Evolutionary conservation across 1,140 invertebrate genomes (phyloP), one percentile per base, ranked within the genome.

Genomic region (Brachionus asplanchnoidis): DNA sequence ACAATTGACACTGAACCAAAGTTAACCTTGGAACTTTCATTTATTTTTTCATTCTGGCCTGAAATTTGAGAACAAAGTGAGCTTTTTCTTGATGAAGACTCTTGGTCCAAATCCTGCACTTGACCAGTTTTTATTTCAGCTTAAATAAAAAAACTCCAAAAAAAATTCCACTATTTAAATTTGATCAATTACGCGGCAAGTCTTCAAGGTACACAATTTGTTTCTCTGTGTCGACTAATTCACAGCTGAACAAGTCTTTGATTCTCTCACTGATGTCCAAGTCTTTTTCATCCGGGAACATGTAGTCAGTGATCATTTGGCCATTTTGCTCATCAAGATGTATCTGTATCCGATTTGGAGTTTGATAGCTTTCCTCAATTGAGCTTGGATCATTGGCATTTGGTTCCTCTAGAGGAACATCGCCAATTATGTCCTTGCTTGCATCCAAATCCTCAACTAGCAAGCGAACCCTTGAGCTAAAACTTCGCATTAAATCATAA

Each of bases 361-460:
- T 82, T 68, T 65, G 79, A 46, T 82, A 82, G 28, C 9, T 65
- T 65, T 82, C 79, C 44, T 82, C 79, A 28, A 82, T 65, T 60
- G 79, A 82, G n/a, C 36, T 44, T 32, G 40, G 50, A 68, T 82
- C 79, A 46, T 82, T 82, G 4, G 53, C 11, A 42, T 82, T 82
- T 9, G 79, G 79, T n/a, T 82, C 79, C 40, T 65, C 53, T 17
- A 82, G 17, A 14, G 60, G 79, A 46, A 68, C 53, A 65, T 82
- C 79, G 12, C 79, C 79, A 44, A 82, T 82, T 36, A 82, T 82
- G n/a, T 82, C 79, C 60, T 82, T 82, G 12, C 79, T 42, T 0
- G 79, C 79, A 68, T 82, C 79, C 20, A 82, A 44, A 26, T 82
- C 79, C n/a, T 82, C 79, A 26, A 82, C 79, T 68, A 82, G 17